Evolutionary conservation across 2,888 invertebrate genomes (phyloP), one percentile per base, ranked within the genome.

Genomic region (Synanthedon tipuliformis): DNA sequence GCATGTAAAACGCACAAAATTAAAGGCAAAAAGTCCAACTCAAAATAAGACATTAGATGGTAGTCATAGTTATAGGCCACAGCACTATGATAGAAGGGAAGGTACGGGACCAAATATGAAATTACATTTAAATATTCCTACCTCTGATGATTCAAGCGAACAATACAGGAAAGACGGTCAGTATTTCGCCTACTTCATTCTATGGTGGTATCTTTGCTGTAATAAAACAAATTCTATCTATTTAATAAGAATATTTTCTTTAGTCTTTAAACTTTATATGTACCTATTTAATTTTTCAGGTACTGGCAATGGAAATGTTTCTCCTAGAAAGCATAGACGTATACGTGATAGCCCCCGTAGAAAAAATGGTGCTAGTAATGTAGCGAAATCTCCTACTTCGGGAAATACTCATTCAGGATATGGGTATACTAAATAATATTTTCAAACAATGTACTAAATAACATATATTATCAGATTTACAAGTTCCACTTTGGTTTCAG

Each of bases 341-440:
- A 80, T 88, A 54, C 84, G 92, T 55, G 92, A 93, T 56, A 91
- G 90, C 66, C 90, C 91, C 1, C 76, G 92, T 64, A 87, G 92
- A 68, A 92, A 92, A 77, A 90, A 90, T 34, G 79, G 78, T n/a
- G 77, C 88, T 57, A 87, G 85, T 50, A 75, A 78, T 53, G 74
- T 78, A 53, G 88, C 89, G 0, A 88, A 91, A 68, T 90, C 90
- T 49, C 90, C 91, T 10, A 87, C 78, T 11, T 60, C 80, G 50
- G 59, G 69, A 15, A 81, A 68, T 56, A 88, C 83, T 56, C 81
- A 83, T 59, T 73, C 85, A 48, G 75, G 78, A 52, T 87, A 87
- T 61, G 82, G 86, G 88, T 87, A 71, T 12, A 57, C 53, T 41
- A 52, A 16, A 50, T 18, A 45, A 48, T 12, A 1, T 5, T 49